Evolutionary conservation across 2,113 vertebrate species (phyloP).

Genomic region (Crocuta crocuta): DNA sequence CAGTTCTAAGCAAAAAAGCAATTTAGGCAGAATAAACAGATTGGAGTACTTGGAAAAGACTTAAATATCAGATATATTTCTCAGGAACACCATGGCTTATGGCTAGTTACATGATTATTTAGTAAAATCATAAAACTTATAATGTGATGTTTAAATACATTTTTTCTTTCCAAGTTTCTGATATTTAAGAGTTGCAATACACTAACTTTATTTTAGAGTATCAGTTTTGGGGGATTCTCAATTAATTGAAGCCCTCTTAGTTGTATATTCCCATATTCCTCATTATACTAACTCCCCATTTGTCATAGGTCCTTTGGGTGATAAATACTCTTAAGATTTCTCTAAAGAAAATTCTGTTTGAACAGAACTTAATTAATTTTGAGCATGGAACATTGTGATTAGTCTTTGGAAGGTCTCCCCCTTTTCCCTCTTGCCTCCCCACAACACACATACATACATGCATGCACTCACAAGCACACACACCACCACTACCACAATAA

Average conservation of each 20-base stretch:
- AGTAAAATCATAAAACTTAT: neutral
- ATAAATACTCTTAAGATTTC: neutral
- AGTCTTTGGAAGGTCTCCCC: neutral
- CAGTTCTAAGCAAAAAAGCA: neutral
- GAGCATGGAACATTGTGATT: neutral
- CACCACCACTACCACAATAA: neutral
- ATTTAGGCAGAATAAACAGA: neutral
- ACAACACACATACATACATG: neutral
- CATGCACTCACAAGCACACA: neutral
- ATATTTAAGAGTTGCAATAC: neutral
- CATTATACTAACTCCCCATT: neutral
- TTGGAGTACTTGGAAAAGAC: neutral
- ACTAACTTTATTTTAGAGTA: neutral
- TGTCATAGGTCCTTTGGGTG: neutral
- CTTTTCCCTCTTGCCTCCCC: no score
- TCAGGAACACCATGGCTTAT: neutral
- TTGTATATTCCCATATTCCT: neutral
- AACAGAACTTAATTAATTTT: slow-evolving; percentile 30
- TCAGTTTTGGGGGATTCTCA: neutral
- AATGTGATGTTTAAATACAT: neutral
- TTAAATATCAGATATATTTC: neutral
- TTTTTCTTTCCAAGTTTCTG: neutral
- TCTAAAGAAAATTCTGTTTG: neutral
- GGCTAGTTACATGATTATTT: neutral
- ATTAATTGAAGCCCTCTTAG: neutral